Conservation (phyloP, 2,888 invertebrate genomes). For the Bombylius major region DNA sequence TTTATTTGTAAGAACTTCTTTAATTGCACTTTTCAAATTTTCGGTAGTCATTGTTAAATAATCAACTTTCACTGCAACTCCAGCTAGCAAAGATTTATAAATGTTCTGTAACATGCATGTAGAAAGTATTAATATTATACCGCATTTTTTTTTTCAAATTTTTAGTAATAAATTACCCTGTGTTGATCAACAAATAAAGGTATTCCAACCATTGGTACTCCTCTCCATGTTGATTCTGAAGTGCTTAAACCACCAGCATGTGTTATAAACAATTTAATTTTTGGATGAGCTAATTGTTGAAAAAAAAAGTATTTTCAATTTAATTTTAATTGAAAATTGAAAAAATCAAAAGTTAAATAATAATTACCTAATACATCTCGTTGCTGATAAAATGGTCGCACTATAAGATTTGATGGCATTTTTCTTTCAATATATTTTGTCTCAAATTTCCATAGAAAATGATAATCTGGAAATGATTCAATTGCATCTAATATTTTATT, state of each 20-base stretch:
- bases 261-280: conserved; percentile 23
- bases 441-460: conserved; percentile 33
- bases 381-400: conserved; percentile 40
- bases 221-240: conserved; percentile 26
- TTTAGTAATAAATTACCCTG: conserved; percentile 7
- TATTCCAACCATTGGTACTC: conserved; percentile 26
- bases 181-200: conserved; percentile 26
- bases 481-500: conserved; percentile 22
- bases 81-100: conserved; percentile 8
- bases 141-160: no score
- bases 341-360: no score
- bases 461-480: conserved; percentile 22
- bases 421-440: conserved; percentile 10
- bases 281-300: conserved; percentile 18
- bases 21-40: conserved; percentile 11
- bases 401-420: conserved; percentile 35
- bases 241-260: conserved; percentile 27
- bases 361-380: conserved; percentile 39
- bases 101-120: conserved; percentile 4
- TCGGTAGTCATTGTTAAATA: conserved; percentile 14
- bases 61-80: conserved; percentile 17
- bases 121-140: no score
- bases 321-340: neutral
- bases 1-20: conserved; percentile 13
- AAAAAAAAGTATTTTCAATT: neutral